Percentiles rank a stretch among this genome's conserved stretches.
phyloP scores from a whole-genome alignment of 2,113 vertebrate species.

The Osmerus mordax region DNA sequence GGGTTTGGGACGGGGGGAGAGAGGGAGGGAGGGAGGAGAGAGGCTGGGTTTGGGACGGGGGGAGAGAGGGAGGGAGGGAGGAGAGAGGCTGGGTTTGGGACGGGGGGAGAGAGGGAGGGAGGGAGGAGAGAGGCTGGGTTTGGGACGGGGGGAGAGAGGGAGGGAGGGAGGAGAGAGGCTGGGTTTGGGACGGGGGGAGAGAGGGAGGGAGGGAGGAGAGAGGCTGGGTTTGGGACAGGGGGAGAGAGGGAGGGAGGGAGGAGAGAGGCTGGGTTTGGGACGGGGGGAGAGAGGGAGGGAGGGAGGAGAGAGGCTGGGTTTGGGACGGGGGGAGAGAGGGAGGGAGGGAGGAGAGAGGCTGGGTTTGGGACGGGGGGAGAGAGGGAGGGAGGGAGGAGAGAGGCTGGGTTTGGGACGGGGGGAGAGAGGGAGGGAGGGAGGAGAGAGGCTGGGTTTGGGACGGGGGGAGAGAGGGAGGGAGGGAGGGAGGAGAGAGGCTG shows the following conservation, averaged over 20 bases:
- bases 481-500: neutral
- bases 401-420: no score
- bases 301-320: neutral
- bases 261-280: no score
- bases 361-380: neutral
- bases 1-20: neutral
- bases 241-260: neutral
- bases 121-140: no score
- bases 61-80: slow-evolving; percentile 4
- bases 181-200: slow-evolving; percentile 9
- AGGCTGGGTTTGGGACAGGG: neutral
- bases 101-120: neutral
- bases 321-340: slow-evolving; percentile 8
- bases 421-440: neutral
- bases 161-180: neutral
- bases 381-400: no score
- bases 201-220: slow-evolving; percentile 1
- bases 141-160: no score
- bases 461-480: slow-evolving; percentile 1
- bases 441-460: slow-evolving; percentile 2
- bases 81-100: neutral
- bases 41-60: no score
- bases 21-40: slow-evolving; percentile 1
- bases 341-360: neutral
- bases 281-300: neutral